Base-by-base conservation (phyloP, 2,888 invertebrate genomes). In the Tuberolachnus salignus region DNA sequence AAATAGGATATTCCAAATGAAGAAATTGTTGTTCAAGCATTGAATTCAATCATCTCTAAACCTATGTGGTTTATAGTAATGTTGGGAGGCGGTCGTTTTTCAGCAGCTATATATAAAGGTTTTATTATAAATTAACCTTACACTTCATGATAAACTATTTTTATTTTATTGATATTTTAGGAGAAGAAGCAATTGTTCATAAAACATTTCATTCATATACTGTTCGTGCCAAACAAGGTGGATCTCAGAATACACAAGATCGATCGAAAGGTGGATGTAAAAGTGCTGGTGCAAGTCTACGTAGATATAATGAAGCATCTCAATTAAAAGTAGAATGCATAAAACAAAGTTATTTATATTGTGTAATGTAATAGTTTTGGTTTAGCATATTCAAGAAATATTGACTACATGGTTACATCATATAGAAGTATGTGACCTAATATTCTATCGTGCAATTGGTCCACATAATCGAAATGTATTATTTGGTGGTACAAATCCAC, bases 131-230 rank as follows among this genome's bases (percentile, higher is more conserved):
- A 51, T 42, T 46, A 63, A 16, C 13, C 26, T 10, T 57, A 55
- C 1, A 14, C 10, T 34, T 80, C n/a, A 16, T 61, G 3, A 26
- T 64, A 19, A 19, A 44, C 1, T 13, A 63, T 21, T n/a, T 44
- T 71, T 23, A 16, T 59, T 78, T 66, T 73, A 14, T 81, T 81
- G n/a, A 74, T 81, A 21, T 34, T 72, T 57, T 80, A 86, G 89
- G 88, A 70, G 86, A 84, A 81, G 87, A 86, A 83, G 86, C 86
- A 80, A 86, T 88, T 83, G 87, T 85, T 1, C 94, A 95, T 84
- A 95, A 95, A 86, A 94, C 94, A 0, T 91, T 93, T 83, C 94
- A 94, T 85, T 91, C 92, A 69, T 96, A 95, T 84, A 93, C 93
- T 10, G 91, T 93, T 0, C 86, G 95, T 57, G 90, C 93, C 0